Conservation (phyloP, 1,140 invertebrate genomes). For the Oryctes rhinoceros region DNA sequence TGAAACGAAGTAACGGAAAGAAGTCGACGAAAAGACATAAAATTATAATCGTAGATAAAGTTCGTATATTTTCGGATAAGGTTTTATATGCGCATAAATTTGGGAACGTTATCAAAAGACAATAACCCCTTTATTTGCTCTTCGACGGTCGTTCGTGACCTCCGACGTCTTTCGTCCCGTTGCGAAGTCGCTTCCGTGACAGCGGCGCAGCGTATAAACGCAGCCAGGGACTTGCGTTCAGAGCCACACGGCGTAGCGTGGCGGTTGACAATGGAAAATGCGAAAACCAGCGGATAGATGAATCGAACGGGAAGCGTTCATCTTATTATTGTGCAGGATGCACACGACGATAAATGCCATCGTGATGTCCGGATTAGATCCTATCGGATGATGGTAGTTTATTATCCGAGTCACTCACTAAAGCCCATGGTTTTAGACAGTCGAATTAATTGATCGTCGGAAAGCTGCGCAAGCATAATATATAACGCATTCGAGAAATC, state of each 20-base stretch:
- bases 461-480: not conserved
- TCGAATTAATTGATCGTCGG: not conserved
- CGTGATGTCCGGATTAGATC: not conserved
- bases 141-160: not conserved
- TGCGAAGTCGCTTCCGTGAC: too few species aligned
- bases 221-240: too few species aligned
- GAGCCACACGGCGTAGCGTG: not conserved
- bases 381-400: conserved; percentile 2
- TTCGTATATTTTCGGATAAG: conserved; percentile 22
- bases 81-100: conserved; percentile 22
- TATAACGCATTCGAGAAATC: too few species aligned
- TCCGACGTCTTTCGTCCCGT: too few species aligned
- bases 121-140: conserved; percentile 21
- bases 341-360: conserved; percentile 1
- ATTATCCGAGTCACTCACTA: not conserved
- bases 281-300: not conserved
- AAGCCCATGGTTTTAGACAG: not conserved
- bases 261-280: not conserved
- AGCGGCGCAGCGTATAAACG: too few species aligned
- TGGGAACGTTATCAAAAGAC: conserved; percentile 7
- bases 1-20: not conserved
- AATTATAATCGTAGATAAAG: conserved; percentile 22
- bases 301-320: not conserved
- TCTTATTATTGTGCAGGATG: conserved; percentile 1
- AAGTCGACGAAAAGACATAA: conserved; percentile 14